Evolutionary conservation across 2,113 vertebrate genomes (phyloP).

Genomic region (Columbina picui): DNA sequence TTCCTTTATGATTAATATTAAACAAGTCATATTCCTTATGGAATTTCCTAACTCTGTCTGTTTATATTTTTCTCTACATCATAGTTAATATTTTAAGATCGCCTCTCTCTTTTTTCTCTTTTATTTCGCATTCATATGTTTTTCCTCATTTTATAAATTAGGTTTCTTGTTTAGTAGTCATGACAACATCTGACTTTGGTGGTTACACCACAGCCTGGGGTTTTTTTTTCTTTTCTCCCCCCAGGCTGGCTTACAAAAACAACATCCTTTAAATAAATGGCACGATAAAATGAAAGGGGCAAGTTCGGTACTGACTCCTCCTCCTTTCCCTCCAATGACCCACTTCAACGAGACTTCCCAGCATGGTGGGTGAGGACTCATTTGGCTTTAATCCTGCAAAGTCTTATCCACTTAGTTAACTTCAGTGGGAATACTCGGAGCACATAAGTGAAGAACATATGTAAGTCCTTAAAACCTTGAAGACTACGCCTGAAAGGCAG

Average conservation of each 20-base stretch:
- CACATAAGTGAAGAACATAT: constrained; percentile 29
- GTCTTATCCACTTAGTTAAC: constrained; percentile 66
- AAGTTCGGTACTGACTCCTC: neutral
- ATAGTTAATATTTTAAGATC: constrained; percentile 47
- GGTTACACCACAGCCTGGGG: constrained; percentile 53
- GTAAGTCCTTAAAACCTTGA: constrained; percentile 53
- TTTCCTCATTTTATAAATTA: constrained; percentile 58
- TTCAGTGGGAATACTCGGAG: constrained; percentile 38
- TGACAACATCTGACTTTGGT: constrained; percentile 51
- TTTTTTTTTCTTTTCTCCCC: neutral
- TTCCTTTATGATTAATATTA: constrained; percentile 70
- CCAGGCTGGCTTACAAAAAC: neutral
- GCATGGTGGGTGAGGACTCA: constrained; percentile 63
- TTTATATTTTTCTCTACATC: constrained; percentile 59
- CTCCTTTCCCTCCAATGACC: constrained; percentile 48
- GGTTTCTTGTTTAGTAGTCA: constrained; percentile 68
- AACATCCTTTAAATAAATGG: constrained; percentile 30
- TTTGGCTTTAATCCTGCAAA: constrained; percentile 47
- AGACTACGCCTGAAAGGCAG: constrained; percentile 21
- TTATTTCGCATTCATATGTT: constrained; percentile 49
- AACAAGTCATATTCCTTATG: constrained; percentile 52
- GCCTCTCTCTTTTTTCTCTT: neutral
- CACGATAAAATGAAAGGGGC: constrained; percentile 46
- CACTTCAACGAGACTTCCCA: constrained; percentile 52
- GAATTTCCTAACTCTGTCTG: constrained; percentile 60